Evolutionary conservation across 1,140 invertebrate species (phyloP).

Genomic region (Drosophila pachea): DNA sequence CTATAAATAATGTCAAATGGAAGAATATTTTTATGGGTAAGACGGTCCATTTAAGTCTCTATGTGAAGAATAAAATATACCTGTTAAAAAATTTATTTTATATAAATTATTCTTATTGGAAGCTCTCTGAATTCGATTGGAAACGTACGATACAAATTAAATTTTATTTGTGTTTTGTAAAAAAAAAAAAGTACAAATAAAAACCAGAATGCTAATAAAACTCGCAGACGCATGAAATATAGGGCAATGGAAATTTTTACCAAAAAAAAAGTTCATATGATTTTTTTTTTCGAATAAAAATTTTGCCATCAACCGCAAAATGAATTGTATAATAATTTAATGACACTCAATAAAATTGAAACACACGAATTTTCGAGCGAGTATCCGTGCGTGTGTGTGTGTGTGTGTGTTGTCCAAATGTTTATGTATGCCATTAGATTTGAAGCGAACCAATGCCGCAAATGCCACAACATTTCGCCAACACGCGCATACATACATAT

Average conservation of each 20-base stretch:
- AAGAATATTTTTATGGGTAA: too few relatives aligned
- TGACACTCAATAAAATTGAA: conserved; percentile 53
- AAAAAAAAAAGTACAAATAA: conserved; percentile 16
- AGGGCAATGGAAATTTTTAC: conserved; percentile 1
- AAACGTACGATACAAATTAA: too few relatives aligned
- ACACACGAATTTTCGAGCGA: conserved; percentile 14
- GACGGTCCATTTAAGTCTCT: too few relatives aligned
- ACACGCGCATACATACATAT: conserved; percentile 14
- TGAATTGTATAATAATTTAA: conserved; percentile 60
- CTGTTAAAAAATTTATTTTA: too few relatives aligned
- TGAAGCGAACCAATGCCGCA: conserved; percentile 59
- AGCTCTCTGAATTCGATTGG: not conserved
- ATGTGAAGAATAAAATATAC: too few relatives aligned
- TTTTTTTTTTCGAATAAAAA: conserved; percentile 8
- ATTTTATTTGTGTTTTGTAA: conserved; percentile 12
- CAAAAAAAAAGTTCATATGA: conserved; percentile 9
- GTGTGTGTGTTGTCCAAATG: not conserved
- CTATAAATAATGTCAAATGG: too few relatives aligned
- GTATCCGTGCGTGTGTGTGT: conserved; percentile 2
- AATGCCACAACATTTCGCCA: conserved; percentile 67
- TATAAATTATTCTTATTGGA: not conserved
- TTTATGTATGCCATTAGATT: conserved; percentile 30
- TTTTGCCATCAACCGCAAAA: conserved; percentile 39
- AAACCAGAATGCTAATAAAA: not conserved
- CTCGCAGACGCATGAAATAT: not conserved